These are phyloP conservation scores for Eurosta solidaginis DNA, from an alignment of 1,140 invertebrate genomes.

Conservation along the genomic window DNA sequence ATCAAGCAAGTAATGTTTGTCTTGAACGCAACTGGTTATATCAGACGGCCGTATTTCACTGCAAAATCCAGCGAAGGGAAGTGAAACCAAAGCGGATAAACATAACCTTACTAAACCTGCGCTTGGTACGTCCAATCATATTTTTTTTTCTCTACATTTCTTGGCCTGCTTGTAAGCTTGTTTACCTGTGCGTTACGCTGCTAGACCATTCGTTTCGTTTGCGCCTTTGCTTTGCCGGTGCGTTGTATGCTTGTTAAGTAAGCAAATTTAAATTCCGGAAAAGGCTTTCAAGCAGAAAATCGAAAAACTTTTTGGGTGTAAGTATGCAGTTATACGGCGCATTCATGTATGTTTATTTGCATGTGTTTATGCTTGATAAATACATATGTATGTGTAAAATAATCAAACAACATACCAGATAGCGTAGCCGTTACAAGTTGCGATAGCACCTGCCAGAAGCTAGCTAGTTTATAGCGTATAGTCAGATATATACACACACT, in stretches of 20 bases:
- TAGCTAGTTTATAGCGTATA: too few relatives aligned
- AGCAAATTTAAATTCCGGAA: slow-evolving; percentile 24
- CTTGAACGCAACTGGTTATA: too few relatives aligned
- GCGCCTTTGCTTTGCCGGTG: background rate
- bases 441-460: background rate
- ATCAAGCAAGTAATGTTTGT: too few relatives aligned
- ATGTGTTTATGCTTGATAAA: too few relatives aligned
- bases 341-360: background rate
- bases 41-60: background rate
- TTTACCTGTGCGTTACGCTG: background rate
- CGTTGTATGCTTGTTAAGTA: slow-evolving; percentile 8
- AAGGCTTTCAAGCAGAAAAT: slow-evolving; percentile 23
- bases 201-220: background rate
- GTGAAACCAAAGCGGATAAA: too few relatives aligned
- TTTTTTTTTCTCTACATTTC: too few relatives aligned
- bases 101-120: background rate
- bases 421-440: background rate
- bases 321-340: background rate
- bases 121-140: background rate
- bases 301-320: background rate
- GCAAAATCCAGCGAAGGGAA: background rate
- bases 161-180: background rate
- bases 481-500: too few relatives aligned
- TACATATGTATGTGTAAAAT: background rate
- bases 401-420: background rate